A percentile compares a stretch with the other conserved stretches of the same genome.
phyloP scores from a whole-genome alignment of 23 tunicate genomes.

The Ciona savignyi region DNA sequence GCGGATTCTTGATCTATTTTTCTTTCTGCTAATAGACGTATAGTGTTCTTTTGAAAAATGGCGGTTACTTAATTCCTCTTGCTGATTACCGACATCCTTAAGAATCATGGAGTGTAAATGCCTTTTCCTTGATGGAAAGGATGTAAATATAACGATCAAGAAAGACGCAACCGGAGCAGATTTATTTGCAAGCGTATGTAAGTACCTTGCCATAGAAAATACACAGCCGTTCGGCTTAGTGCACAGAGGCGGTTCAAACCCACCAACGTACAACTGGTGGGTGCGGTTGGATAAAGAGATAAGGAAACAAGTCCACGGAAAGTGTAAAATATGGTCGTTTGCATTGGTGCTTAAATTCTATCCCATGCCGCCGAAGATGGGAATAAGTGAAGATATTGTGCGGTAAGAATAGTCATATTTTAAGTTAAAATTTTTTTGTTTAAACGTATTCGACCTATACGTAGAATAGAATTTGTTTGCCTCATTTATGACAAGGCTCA shows the following conservation, averaged over 20 bases:
- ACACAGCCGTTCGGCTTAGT: slow-evolving; percentile 44
- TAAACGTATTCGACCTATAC: no score
- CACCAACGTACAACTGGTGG: slow-evolving; percentile 80
- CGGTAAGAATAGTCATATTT: no score
- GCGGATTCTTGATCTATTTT: no score
- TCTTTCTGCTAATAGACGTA: no score
- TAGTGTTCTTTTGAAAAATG: no score
- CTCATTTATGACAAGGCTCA: no score
- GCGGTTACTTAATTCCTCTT: neutral
- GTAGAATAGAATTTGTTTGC: no score
- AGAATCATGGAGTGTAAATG: slow-evolving; percentile 61
- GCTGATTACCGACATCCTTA: neutral
- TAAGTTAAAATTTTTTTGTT: no score
- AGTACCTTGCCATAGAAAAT: slow-evolving; percentile 38
- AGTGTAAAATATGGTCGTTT: slow-evolving; percentile 77
- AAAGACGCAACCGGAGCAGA: slow-evolving; percentile 67
- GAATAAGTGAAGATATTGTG: neutral
- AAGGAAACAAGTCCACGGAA: slow-evolving; percentile 56
- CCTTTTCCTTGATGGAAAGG: slow-evolving; percentile 60
- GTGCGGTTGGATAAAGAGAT: slow-evolving; percentile 52
- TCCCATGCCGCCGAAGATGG: slow-evolving; percentile 14
- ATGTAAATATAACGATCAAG: slow-evolving; percentile 39
- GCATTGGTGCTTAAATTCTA: slow-evolving; percentile 71
- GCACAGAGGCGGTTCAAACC: slow-evolving; percentile 44
- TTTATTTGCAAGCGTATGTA: slow-evolving; percentile 65